Evolutionary conservation across 1,140 invertebrate species (phyloP).

Genomic region (Oedothorax gibbosus): DNA sequence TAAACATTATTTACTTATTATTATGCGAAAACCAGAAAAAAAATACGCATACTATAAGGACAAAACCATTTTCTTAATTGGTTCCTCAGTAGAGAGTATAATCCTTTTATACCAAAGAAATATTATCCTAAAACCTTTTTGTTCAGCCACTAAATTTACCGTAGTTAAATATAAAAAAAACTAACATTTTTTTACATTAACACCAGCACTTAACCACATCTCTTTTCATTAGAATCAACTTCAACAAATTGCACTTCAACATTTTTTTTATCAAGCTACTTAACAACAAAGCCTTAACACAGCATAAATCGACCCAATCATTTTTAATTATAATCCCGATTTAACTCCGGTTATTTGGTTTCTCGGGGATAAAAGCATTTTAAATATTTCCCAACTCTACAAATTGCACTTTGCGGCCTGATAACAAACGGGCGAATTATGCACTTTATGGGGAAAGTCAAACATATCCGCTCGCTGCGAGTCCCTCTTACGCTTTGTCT

Average conservation of each 20-base stretch:
- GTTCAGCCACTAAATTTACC: constrained; percentile 24
- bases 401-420: constrained; percentile 29
- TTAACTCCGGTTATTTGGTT: constrained; percentile 37
- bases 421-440: background rate
- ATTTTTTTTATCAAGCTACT: constrained; percentile 15
- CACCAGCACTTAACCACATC: constrained; percentile 20
- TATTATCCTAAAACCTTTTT: constrained; percentile 33
- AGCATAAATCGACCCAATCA: constrained; percentile 33
- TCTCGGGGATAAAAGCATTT: constrained; percentile 35
- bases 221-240: constrained; percentile 27
- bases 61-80: constrained; percentile 34
- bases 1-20: background rate
- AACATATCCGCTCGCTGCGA: constrained; percentile 24
- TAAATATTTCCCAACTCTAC: constrained; percentile 17
- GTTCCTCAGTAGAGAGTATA: constrained; percentile 1
- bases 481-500: constrained; percentile 22
- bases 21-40: constrained; percentile 11
- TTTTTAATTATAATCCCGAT: constrained; percentile 47
- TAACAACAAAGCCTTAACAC: constrained; percentile 37
- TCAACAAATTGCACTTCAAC: constrained; percentile 43
- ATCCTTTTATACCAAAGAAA: constrained; percentile 15
- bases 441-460: constrained; percentile 35
- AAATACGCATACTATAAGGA: background rate
- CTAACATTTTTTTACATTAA: background rate
- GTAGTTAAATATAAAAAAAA: background rate